These are phyloP conservation scores for Archocentrus centrarchus DNA, from an alignment of 2,113 vertebrate species.

Conservation along the genomic window DNA sequence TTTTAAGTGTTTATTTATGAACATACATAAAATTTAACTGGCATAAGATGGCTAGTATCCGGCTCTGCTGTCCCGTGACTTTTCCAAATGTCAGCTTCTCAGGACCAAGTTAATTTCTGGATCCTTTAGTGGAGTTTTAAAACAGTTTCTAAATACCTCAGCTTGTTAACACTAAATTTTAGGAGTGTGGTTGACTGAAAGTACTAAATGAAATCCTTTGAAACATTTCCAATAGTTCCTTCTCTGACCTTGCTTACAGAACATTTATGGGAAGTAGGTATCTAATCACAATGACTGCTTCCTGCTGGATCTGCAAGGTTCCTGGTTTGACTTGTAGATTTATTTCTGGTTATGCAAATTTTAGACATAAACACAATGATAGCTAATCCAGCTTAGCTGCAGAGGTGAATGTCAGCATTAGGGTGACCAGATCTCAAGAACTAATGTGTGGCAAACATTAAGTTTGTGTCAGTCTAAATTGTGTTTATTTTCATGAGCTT, in stretches of 20 bases:
- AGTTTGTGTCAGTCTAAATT: neutral
- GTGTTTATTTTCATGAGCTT: too few relatives aligned
- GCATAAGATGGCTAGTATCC: neutral
- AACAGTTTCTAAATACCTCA: neutral
- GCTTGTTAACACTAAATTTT: neutral
- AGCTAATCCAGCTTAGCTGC: neutral
- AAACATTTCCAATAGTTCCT: neutral
- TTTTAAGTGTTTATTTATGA: neutral
- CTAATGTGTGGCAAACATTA: neutral
- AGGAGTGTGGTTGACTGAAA: neutral
- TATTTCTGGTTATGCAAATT: neutral
- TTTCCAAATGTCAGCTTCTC: neutral
- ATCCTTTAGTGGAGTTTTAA: neutral
- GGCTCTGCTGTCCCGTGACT: rapidly evolving
- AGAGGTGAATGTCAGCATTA: neutral
- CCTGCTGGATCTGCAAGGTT: neutral
- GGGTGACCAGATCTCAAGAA: neutral
- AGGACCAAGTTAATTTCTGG: neutral
- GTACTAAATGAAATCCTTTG: neutral
- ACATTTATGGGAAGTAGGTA: neutral
- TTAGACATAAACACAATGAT: neutral
- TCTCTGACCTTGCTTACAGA: neutral
- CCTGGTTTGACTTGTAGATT: neutral
- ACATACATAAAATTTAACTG: neutral
- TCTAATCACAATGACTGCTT: neutral